Evolutionary conservation across 1,140 invertebrate genomes (phyloP).

Genomic region (Gonatopus flavifemur): DNA sequence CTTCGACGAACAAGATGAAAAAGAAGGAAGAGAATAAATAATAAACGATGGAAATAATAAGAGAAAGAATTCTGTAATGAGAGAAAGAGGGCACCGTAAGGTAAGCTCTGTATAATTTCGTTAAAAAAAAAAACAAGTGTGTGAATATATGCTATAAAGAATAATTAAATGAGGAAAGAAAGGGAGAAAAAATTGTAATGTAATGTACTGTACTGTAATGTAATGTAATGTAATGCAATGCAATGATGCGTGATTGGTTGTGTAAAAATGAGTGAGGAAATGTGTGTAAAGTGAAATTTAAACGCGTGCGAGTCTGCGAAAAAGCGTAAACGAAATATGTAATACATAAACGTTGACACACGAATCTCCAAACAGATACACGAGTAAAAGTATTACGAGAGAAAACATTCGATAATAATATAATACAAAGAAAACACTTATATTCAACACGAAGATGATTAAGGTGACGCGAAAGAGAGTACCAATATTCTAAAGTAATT

Average conservation of each 20-base stretch:
- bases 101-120: constrained; percentile 20
- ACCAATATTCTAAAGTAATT: constrained; percentile 62
- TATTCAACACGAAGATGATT: constrained; percentile 18
- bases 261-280: constrained; percentile 3
- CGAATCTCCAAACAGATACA: too few relatives aligned
- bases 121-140: too few relatives aligned
- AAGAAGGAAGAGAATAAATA: constrained; percentile 10
- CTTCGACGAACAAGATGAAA: constrained; percentile 26
- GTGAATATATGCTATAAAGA: too few relatives aligned
- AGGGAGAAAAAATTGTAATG: constrained; percentile 24
- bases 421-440: constrained; percentile 20
- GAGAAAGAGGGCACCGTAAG: constrained; percentile 6
- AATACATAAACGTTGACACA: too few relatives aligned
- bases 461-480: constrained; percentile 45
- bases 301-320: too few relatives aligned
- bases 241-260: constrained; percentile 9
- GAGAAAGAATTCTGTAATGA: constrained; percentile 1
- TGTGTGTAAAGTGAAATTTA: too few relatives aligned
- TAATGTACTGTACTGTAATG: too few relatives aligned
- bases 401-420: too few relatives aligned
- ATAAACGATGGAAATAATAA: constrained; percentile 3
- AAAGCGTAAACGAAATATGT: too few relatives aligned
- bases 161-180: not conserved
- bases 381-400: too few relatives aligned
- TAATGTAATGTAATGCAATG: too few relatives aligned